Base-by-base conservation (phyloP, 2,113 vertebrate genomes). In the Eira barbara region DNA sequence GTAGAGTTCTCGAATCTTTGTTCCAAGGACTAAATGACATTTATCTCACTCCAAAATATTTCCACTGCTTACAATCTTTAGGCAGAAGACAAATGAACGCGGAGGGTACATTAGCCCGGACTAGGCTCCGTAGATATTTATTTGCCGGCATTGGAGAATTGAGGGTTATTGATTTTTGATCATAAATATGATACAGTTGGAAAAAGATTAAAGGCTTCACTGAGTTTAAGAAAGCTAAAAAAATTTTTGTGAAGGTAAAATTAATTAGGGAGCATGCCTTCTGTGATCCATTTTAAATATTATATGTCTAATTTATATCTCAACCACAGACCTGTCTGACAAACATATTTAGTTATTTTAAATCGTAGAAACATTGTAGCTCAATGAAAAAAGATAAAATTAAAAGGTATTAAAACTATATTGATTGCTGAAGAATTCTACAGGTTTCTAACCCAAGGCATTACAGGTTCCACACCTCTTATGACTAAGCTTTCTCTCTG, bases 211-310 rank as follows among this genome's bases (percentile, higher is more conserved):
- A 81, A 87, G 20, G 1, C 61, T 91, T 95, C 11, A 20, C 10
- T 94, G 65, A 79, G 8, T 83, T 94, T 65, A 88, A 91, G 31
- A 94, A 94, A 79, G 29, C 6, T 55, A 82, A 96, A 81, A 81
- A 45, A 47, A 18, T 2, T 42, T 74, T 47, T 57, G 65, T n/a
- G 4, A 52, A 94, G 39, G 10, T 79, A 83, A 95, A 76, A 67
- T 47, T 91, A 21, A 87, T 84, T 57, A 52, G 17, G 7, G 11
- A 89, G 10, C 6, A 61, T 69, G 52, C 0, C 21, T 94, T 87
- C 39, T 83, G 59, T 95, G 49, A 82, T 94, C 78, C 92, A 42
- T 89, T 95, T 86, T 93, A 95, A 86, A 42, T 74, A 71, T 59
- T 80, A 87, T 45, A 2, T 47, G 45, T 57, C 29, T 85, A n/a